Evolutionary conservation across 2,797 vertebrate genomes (phyloP).

Genomic region (Acrocephalus scirpaceus): DNA sequence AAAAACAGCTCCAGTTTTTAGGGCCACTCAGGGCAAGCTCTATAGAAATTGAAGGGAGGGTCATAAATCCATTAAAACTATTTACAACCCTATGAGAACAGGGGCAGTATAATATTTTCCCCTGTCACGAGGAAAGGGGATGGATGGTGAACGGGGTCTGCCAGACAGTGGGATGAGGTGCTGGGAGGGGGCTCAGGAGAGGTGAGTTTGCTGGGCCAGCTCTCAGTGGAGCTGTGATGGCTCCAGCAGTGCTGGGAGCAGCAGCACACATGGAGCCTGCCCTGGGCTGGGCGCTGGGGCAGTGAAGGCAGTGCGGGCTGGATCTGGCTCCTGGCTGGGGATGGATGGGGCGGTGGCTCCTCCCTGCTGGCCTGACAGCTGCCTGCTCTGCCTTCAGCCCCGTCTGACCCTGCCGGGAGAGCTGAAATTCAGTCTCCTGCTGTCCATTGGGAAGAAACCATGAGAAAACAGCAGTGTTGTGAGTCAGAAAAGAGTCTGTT

Average conservation of each 20-base stretch:
- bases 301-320: fast-evolving
- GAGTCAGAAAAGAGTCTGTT: background rate
- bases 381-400: background rate
- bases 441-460: background rate
- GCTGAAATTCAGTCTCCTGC: background rate
- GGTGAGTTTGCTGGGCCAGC: background rate
- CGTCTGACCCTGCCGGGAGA: background rate
- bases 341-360: background rate
- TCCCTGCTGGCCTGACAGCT: background rate
- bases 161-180: background rate
- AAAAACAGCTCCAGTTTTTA: background rate
- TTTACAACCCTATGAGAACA: background rate
- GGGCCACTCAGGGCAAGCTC: background rate
- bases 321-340: fast-evolving
- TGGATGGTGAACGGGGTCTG: fast-evolving
- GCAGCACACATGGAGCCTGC: fast-evolving
- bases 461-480: background rate
- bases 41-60: background rate
- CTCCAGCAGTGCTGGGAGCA: background rate
- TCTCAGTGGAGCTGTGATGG: background rate
- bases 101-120: background rate
- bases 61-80: background rate
- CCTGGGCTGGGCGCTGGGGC: fast-evolving
- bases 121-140: background rate
- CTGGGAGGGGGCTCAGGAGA: background rate